These are phyloP conservation scores for Uloborus plumipes DNA, from an alignment of 2,888 invertebrate species.

Conservation along the genomic window DNA sequence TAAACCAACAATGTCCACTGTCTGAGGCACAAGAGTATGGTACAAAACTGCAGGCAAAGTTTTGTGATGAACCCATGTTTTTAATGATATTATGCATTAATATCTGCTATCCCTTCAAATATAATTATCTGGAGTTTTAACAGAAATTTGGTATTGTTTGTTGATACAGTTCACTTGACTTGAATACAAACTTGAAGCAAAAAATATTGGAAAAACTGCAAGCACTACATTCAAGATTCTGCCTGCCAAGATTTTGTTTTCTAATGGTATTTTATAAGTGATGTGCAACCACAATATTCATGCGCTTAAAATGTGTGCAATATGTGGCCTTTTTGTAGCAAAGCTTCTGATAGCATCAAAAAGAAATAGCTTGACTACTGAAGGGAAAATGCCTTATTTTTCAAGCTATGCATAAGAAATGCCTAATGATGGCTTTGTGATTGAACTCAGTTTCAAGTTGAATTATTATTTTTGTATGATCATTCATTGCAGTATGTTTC, in stretches of 20 bases:
- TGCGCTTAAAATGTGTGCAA: constrained; percentile 43
- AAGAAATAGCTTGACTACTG: constrained; percentile 21
- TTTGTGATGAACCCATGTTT: constrained; percentile 5
- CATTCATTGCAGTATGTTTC: constrained; percentile 60
- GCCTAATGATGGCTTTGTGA: constrained; percentile 45
- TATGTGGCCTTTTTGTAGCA: constrained; percentile 51
- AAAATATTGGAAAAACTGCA: no score
- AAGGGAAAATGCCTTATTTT: constrained; percentile 52
- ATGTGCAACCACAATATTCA: no score
- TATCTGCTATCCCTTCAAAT: no score
- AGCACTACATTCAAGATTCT: no score
- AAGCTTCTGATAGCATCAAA: constrained; percentile 27
- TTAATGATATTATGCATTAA: no score
- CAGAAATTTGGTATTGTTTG: no score
- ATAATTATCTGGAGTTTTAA: no score
- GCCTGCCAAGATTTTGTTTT: no score
- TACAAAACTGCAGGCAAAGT: neutral
- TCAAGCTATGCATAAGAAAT: constrained; percentile 45
- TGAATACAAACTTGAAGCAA: no score
- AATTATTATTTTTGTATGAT: constrained; percentile 65
- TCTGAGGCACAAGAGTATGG: neutral
- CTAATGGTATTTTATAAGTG: no score
- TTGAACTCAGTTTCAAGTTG: constrained; percentile 51
- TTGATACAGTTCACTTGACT: no score
- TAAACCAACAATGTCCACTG: neutral